Evolutionary conservation across 2,113 vertebrate genomes (phyloP), one percentile per base, ranked within the genome.

Genomic region (Ailurus styani): DNA sequence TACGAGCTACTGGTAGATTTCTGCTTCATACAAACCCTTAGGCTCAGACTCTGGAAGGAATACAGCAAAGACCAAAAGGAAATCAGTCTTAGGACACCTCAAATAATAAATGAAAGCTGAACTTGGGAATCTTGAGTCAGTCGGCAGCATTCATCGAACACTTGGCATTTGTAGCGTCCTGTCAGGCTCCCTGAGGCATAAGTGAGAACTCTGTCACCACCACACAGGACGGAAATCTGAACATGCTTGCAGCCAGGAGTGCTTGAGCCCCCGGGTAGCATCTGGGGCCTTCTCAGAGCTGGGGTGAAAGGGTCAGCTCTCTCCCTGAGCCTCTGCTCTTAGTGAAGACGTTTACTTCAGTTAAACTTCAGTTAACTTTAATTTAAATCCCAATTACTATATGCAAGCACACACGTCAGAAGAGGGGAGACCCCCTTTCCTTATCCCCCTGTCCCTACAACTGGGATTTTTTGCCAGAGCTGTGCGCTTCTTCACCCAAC

Each of bases 1-100:
- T 14, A 21, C 1, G 0, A 62, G 29, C 75, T 60, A 40, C 31
- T 18, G 57, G 15, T 4, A 7, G 34, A 25, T 66, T 68, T 78
- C 86, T 77, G 47, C 50, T 88, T 89, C 72, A 31, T n/a, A 75
- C 70, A 85, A 88, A 89, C 45, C 52, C 23, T 5, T 31, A 70
- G 50, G 52, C 21, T 64, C 55, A 40, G 42, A 57, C 15, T 87
- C 82, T 40, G 23, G n/a, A 50, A 75, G 81, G 20, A 91, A 40
- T 18, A 54, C 2, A 4, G 75, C 81, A 95, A 87, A 50, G 3
- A 75, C 68, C 34, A 45, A 97, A 96, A 66, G 40, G 34, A 91
- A 88, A 66, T 40, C 57, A 27, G 27, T 23, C 60, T 55, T 73
- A 73, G 40, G 70, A 81, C 4, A 0, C 62, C 52, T 62, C 87